These are phyloP conservation scores for Thymallus thymallus DNA, from an alignment of 2,113 vertebrate genomes.

Conservation along the genomic window DNA sequence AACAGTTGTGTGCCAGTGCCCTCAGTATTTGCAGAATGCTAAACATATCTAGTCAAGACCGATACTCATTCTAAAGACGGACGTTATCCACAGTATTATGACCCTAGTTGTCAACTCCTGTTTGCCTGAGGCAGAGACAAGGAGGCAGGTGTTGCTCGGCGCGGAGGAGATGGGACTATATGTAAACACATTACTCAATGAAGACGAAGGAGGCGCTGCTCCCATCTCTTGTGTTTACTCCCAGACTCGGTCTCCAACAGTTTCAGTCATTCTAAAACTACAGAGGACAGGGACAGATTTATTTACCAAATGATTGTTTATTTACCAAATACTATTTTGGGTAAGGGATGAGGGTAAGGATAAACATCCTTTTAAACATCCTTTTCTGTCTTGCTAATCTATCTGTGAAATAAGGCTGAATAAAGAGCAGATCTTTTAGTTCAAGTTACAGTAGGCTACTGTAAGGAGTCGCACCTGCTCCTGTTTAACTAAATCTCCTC, in stretches of 20 bases:
- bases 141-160: constrained; percentile 59
- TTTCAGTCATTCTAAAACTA: not conserved
- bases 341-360: not conserved
- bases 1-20: not conserved
- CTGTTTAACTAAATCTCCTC: not conserved
- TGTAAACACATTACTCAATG: constrained; percentile 53
- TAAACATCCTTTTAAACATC: not conserved
- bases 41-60: not conserved
- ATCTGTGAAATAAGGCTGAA: not conserved
- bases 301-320: not conserved
- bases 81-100: constrained; percentile 29
- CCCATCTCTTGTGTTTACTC: constrained; percentile 27
- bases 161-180: constrained; percentile 9
- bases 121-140: constrained; percentile 34
- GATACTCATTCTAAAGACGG: constrained; percentile 23
- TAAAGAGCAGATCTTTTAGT: not conserved
- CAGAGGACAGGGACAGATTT: not conserved
- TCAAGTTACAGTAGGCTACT: not conserved
- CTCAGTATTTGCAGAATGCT: not conserved
- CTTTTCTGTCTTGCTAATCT: not conserved
- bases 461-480: not conserved
- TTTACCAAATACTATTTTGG: not conserved
- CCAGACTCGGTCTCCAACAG: constrained; percentile 5
- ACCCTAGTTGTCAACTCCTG: constrained; percentile 48
- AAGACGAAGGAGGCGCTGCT: constrained; percentile 14